Base-by-base conservation (phyloP, 2,888 invertebrate species). In the Pasiphila rectangulata region DNA sequence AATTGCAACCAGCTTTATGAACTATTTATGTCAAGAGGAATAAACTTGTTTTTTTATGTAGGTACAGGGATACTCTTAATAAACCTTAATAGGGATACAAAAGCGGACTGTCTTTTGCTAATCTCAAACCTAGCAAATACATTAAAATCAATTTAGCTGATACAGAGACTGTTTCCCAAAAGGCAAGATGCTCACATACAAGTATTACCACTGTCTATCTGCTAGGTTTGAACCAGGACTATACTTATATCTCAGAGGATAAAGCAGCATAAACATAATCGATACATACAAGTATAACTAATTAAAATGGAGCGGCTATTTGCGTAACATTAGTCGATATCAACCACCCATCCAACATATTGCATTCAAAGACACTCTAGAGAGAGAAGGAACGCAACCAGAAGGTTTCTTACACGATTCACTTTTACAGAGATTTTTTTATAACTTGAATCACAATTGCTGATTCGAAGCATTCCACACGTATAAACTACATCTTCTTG, bases 291-390 rank as follows among this genome's bases (percentile, higher is more conserved):
- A 27, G 27, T 40, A 30, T n/a, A n/a, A n/a, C 13, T 36, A 4
- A 27, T 12, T 23, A 7, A 30, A 47, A 47, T 37, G 41, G 32
- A 47, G 30, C 36, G 30, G 23, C 32, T 13, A 23, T 23, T 37
- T 12, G 17, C 16, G 40, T 6, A 21, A 27, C n/a, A n/a, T n/a
- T n/a, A n/a, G n/a, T n/a, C n/a, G 27, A 13, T 27, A 27, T 27
- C 7, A 27, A n/a, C n/a, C n/a, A n/a, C n/a, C n/a, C n/a, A n/a
- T n/a, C n/a, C n/a, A n/a, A n/a, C n/a, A n/a, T n/a, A n/a, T n/a
- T n/a, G n/a, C n/a, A n/a, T n/a, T 27, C 7, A 27, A 12, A 27
- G 12, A 27, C 6, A 27, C 2, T 19, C 16, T 32, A n/a, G n/a
- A 29, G n/a, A n/a, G n/a, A n/a, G n/a, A n/a, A n/a, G n/a, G n/a